Base-by-base conservation (phyloP, 1,140 invertebrate species). In the Micrasema longulum region DNA sequence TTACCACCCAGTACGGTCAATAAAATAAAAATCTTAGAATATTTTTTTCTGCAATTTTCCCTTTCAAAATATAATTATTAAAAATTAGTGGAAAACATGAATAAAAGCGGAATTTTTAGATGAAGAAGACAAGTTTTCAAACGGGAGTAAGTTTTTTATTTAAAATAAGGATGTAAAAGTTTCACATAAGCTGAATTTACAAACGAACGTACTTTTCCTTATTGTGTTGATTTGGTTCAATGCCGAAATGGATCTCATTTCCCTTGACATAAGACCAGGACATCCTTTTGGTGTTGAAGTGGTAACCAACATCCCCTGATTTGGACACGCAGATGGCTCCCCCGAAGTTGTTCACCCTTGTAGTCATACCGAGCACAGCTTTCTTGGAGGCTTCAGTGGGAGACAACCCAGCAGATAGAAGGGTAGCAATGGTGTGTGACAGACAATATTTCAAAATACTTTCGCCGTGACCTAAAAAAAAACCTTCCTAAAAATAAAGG, bases 231-330 rank as follows among this genome's bases (percentile, higher is more conserved):
- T 62, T 31, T 0, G 63, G 69, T 63, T 74, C 64, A 36, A 90
- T 88, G 7, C 89, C 89, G 78, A 82, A 89, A 77, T 86, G 82
- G 1, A 88, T 72, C 72, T 83, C 79, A 69, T 83, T 82, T 9
- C 84, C 82, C 62, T 85, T 83, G 2, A 86, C 80, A 78, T 89
- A 91, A 9, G 88, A 89, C 91, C 91, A 92, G 1, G 90, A 84
- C 91, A 93, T 92, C 48, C 88, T 81, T 12, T 85, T 80, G 12
- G 88, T 89, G 1, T 85, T 91, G 76, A 91, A 93, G 65, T 83
- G 79, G 55, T 89, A 83, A 5, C 89, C 91, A 38, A 91, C 77
- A 4, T 90, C 83, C 1, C 91, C 91, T 36, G 78, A 81, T 47
- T 85, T 86, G 7, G 85, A 87, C 4, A 91, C 80, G 2, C 87